phyloP scores from a whole-genome alignment of 2,113 vertebrate species.

The Hydropotes inermis region DNA sequence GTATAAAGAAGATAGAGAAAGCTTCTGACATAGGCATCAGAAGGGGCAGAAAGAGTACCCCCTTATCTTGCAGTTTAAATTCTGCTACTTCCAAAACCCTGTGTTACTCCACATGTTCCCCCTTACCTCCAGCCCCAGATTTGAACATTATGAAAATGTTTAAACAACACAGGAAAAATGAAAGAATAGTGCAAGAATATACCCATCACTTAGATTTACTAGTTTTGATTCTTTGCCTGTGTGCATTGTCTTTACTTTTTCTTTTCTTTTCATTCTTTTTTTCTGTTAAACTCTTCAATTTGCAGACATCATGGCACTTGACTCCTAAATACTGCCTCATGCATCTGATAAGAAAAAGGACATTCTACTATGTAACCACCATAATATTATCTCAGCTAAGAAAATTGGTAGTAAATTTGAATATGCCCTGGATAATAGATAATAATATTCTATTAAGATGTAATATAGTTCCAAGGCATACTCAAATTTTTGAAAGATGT shows the following conservation, averaged over 20 bases:
- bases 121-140: not conserved
- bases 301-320: not conserved
- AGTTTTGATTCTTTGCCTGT: not conserved
- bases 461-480: not conserved
- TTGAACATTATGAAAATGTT: conserved; percentile 26
- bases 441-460: not conserved
- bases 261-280: not conserved
- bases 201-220: not conserved
- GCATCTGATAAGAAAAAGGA: not conserved
- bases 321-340: not conserved
- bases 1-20: too few relatives aligned
- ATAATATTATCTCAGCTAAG: not conserved
- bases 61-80: not conserved
- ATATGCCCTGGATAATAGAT: not conserved
- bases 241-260: not conserved
- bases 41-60: too few relatives aligned
- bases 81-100: not conserved
- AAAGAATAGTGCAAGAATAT: not conserved
- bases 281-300: not conserved
- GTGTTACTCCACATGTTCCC: not conserved
- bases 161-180: not conserved
- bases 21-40: too few relatives aligned
- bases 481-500: not conserved
- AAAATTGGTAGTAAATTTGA: not conserved
- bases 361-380: not conserved